These are phyloP conservation scores for Ciconia stormi DNA, from an alignment of 2,113 vertebrate species.

Conservation along the genomic window DNA sequence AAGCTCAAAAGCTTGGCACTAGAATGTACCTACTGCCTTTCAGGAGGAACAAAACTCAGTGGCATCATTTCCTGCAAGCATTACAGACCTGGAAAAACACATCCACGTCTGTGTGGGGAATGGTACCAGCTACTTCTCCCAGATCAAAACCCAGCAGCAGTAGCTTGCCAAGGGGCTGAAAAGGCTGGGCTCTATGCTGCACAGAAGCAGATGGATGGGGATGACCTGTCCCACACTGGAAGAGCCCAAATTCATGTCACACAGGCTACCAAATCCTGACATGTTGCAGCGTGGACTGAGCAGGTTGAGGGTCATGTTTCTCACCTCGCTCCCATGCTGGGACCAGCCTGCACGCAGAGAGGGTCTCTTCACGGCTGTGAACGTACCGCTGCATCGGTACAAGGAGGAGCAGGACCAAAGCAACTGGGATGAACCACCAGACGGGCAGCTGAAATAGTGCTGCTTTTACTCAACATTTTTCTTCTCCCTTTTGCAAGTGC, in stretches of 20 bases:
- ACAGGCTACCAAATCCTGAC: not conserved
- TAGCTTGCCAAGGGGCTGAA: not conserved
- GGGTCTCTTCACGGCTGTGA: not conserved
- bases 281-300: not conserved
- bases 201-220: not conserved
- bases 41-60: not conserved
- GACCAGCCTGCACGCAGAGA: not conserved
- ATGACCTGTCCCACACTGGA: not conserved
- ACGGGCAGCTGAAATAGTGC: fast-evolving
- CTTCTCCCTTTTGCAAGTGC: not conserved
- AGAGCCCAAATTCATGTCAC: not conserved
- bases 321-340: not conserved
- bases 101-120: no score
- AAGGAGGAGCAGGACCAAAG: not conserved
- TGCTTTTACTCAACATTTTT: not conserved
- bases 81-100: not conserved
- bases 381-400: fast-evolving
- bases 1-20: not conserved
- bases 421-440: fast-evolving
- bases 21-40: not conserved
- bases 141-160: not conserved
- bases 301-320: not conserved
- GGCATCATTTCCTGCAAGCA: not conserved
- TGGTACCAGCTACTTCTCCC: not conserved
- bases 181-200: not conserved